A percentile compares a stretch with the other conserved stretches of the same genome.
phyloP scores from a whole-genome alignment of 1,140 invertebrate genomes.

The Dreissena polymorpha region DNA sequence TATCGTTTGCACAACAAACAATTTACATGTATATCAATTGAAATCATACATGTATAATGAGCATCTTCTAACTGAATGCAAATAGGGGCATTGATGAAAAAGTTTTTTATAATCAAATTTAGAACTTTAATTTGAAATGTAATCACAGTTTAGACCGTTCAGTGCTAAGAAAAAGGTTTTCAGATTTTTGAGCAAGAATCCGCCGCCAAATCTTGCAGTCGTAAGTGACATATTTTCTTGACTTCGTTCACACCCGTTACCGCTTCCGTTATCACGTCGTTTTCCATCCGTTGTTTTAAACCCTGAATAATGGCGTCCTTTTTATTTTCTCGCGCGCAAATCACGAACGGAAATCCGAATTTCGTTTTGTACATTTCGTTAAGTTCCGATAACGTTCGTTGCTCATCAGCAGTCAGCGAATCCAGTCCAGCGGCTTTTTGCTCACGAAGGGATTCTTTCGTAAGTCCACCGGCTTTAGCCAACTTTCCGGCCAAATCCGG shows the following conservation, averaged over 20 bases:
- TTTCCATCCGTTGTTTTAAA: constrained; percentile 21
- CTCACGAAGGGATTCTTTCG: constrained; percentile 18
- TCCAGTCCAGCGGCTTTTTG: constrained; percentile 23
- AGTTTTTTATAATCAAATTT: no score
- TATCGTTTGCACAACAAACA: no score
- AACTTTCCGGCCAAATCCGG: constrained; percentile 38
- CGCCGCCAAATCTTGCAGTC: constrained; percentile 10
- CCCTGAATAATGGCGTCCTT: constrained; percentile 40
- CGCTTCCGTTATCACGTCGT: neutral
- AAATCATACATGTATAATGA: no score
- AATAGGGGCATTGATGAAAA: no score
- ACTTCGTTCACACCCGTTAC: constrained; percentile 25
- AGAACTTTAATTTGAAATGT: no score
- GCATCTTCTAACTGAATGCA: no score
- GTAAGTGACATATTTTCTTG: constrained; percentile 39
- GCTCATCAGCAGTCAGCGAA: constrained; percentile 19
- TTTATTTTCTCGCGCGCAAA: constrained; percentile 46
- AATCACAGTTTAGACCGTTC: no score
- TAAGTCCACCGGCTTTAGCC: constrained; percentile 16
- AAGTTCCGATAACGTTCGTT: constrained; percentile 11
- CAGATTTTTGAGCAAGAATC: neutral
- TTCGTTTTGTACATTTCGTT: constrained; percentile 25
- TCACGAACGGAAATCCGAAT: constrained; percentile 49
- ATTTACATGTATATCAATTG: no score
- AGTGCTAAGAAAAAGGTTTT: no score